phyloP scores from a whole-genome alignment of 2,797 vertebrate genomes.

The Gymnopithys bicolor region DNA sequence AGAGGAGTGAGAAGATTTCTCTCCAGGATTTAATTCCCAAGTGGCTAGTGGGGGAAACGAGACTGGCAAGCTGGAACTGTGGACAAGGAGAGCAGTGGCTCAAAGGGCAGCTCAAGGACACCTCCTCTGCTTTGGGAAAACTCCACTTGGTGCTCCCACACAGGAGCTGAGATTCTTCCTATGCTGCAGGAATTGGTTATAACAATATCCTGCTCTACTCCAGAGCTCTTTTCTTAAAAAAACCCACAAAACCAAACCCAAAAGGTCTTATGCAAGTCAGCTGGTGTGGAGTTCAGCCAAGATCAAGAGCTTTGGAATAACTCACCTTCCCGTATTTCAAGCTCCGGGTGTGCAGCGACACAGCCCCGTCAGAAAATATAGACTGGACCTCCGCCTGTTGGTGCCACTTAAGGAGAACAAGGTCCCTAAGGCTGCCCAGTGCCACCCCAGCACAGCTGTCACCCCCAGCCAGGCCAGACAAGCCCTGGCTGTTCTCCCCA shows the following conservation, averaged over 20 bases:
- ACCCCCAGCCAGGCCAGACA: background rate
- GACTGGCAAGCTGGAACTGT: background rate
- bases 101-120: background rate
- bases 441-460: background rate
- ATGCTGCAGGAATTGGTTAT: background rate
- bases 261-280: background rate
- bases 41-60: background rate
- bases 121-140: background rate
- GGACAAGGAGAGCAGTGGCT: background rate
- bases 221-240: background rate
- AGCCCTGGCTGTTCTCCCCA: background rate
- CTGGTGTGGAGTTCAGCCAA: background rate
- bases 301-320: background rate
- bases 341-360: constrained; percentile 94
- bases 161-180: background rate
- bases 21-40: background rate
- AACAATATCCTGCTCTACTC: background rate
- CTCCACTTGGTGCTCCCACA: fast-evolving
- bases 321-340: constrained; percentile 96
- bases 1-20: background rate
- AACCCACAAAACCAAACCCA: background rate
- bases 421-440: background rate
- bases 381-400: constrained; percentile 95
- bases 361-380: constrained; percentile 91
- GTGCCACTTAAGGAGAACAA: constrained; percentile 74